Base-by-base conservation (phyloP, 2,888 invertebrate genomes). In the Leptopilina myrica region DNA sequence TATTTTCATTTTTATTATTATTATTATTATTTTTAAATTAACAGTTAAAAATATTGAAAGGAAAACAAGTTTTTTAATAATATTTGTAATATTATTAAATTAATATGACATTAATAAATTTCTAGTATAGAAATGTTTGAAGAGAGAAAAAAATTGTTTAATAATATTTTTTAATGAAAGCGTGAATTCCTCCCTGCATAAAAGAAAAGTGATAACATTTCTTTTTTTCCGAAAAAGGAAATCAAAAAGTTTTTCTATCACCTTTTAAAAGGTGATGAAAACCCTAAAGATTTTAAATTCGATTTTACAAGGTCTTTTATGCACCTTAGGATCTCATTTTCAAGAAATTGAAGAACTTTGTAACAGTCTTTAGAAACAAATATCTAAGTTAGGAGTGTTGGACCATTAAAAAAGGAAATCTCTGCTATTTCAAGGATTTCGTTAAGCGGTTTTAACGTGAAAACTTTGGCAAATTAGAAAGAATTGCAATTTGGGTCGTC, bases 311-410 rank as follows among this genome's bases (percentile, higher is more conserved):
- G 33, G 33, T 33, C 43, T 11, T 66, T 43, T 43, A 11, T 46
- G 15, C 26, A 33, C n/a, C 43, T 66, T 66, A 43, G 15, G 43
- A 66, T 46, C 66, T 66, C 66, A 66, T 66, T 66, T 66, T 15
- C 66, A 66, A 66, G 66, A 66, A 66, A 15, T n/a, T 66, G 5
- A 43, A 46, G 43, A 46, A 46, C 15, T 66, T 66, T n/a, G 46
- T n/a, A 43, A 64, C 26, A 46, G 66, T 66, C 43, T 66, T 46
- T 46, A 15, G 15, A 40, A 43, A 66, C 43, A 43, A 66, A 66
- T 66, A 15, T 14, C 15, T 46, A 15, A 66, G n/a, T 43, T 15
- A 33, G 33, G 14, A 46, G 46, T 46, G 33, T 33, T 33, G 33
- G 33, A 64, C 33, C 64, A 64, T 33, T 64, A 12, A 64, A 64